Evolutionary conservation across 2,888 invertebrate species (phyloP), one percentile per base, ranked within the genome.

Genomic region (Leucophenga montana): DNA sequence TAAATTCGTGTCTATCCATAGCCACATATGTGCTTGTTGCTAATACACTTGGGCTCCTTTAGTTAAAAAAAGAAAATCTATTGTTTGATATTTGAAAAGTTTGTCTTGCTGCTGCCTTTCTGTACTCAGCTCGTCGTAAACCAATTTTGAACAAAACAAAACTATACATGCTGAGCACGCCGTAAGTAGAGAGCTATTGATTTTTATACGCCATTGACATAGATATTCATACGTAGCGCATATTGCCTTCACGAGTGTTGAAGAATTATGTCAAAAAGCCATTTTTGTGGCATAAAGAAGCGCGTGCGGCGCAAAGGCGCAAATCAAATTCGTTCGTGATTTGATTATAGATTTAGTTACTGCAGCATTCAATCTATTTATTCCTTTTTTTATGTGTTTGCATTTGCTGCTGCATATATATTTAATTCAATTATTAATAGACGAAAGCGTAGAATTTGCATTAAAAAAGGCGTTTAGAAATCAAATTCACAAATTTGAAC

Each of bases 241-340:
- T 8, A 39, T 39, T 8, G 39, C 39, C 39, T 39, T 39, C 3
- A 39, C 39, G 46, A 18, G 18, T 39, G 14, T 61, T 20, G 6
- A 46, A 48, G 73, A 73, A 79, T 78, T 80, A 78, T 81, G 80
- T 82, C 82, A 82, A 81, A 33, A 79, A 79, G 79, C 70, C 82
- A 79, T 78, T 80, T 79, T 79, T 22, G 20, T 48, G 46, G n/a
- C 46, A 22, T 27, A 18, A 2, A 22, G n/a, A 54, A 20, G n/a
- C 13, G 48, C 62, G 48, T 64, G 22, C 16, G 39, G 33, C 16
- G 33, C 27, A 31, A 59, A 33, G 16, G n/a, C 27, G n/a, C 27
- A 59, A 59, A 31, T 22, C 22, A 48, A 13, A 31, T 64, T 20
- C n/a, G n/a, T 61, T 46, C 50, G 50, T 64, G 46, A 48, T 48